Evolutionary conservation across 2,888 invertebrate species (phyloP).

Genomic region (Pandemis cinnamomeana): DNA sequence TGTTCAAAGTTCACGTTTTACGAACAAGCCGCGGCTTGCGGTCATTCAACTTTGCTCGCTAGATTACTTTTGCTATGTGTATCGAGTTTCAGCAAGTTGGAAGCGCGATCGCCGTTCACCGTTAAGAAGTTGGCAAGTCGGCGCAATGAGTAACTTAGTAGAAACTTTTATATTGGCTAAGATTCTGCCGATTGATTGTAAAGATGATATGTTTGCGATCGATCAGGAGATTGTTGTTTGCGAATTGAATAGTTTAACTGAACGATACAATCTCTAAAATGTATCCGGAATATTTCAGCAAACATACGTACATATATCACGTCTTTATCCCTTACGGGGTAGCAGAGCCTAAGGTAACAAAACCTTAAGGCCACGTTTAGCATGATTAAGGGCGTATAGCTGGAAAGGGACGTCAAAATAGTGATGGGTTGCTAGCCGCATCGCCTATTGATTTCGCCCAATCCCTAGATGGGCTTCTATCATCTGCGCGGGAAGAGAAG

Average conservation of each 20-base stretch:
- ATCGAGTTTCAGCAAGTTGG: conserved; percentile 16
- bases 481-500: no score
- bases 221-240: background rate
- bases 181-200: conserved; percentile 21
- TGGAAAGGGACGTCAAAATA: no score
- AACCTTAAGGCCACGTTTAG: no score
- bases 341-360: no score
- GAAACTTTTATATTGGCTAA: conserved; percentile 31
- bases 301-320: no score
- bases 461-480: no score
- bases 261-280: no score
- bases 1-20: conserved; percentile 5
- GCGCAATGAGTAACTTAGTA: conserved; percentile 3
- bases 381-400: no score
- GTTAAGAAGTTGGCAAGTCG: background rate
- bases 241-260: background rate
- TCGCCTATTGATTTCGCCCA: no score
- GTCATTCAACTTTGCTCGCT: conserved; percentile 10
- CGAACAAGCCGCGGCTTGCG: background rate
- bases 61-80: conserved; percentile 20
- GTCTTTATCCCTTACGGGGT: no score
- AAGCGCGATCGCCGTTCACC: conserved; percentile 13
- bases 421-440: no score
- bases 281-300: no score
- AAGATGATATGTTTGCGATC: background rate